Evolutionary conservation across 92 coral and sea anemone genomes (phyloP), one percentile per base, ranked within the genome.

Genomic region (Epizoanthus rinbou): DNA sequence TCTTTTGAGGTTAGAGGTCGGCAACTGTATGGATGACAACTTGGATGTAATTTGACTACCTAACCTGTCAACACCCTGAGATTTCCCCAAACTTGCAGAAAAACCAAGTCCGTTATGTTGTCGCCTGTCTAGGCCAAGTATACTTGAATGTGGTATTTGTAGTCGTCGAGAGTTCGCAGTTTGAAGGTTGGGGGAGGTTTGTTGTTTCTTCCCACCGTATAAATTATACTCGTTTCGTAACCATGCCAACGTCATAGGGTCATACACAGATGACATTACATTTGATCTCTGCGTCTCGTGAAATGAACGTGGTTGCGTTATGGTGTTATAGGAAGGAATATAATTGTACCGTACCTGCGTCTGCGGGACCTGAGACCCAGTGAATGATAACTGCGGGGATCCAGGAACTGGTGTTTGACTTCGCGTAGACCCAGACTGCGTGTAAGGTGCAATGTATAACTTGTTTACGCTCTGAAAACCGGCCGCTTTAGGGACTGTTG

Each of bases 201-300:
- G 66, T 22, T 23, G 82, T 22, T 15, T 22, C 10, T 28, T 62
- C 37, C 56, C 65, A 13, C 70, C 54, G 10, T 60, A 75, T 17
- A 54, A 37, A 22, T 57, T 78, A 13, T 78, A 78, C 47, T 78
- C 71, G 45, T 62, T 39, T 63, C 82, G 57, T 62, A 78, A 78
- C 82, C 82, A 78, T 21, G 82, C 82, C 82, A 78, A 78, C 72
- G 82, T 59, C 60, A 22, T 62, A 3, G 82, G 82, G 69, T 78
- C 18, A 57, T 78, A 78, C 58, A 78, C 82, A 11, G 71, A 39
- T 59, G 82, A 78, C 14, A 57, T 24, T 43, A 78, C 22, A 69
- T 63, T 7, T 23, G 13, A 39, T 78, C 28, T 62, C 72, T 63
- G 82, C 39, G 65, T 62, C 17, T 43, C 45, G 59, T 43, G 57